phyloP scores from a whole-genome alignment of 2,797 vertebrate species.

The Sparidentex hasta region DNA sequence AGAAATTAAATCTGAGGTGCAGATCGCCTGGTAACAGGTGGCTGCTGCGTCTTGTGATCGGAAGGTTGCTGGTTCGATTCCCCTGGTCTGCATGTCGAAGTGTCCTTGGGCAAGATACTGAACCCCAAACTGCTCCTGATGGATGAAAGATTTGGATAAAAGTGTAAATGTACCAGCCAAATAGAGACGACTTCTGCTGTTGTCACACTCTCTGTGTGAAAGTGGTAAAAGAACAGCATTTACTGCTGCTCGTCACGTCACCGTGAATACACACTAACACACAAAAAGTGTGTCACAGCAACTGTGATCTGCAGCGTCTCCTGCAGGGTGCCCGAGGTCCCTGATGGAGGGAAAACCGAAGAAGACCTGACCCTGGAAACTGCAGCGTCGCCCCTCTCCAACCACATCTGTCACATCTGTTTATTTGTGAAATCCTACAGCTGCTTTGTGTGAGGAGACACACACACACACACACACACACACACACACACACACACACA shows the following conservation, averaged over 20 bases:
- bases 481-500: too few relatives aligned
- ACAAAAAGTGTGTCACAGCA: not conserved
- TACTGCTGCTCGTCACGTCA: not conserved
- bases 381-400: not conserved
- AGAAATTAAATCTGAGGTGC: not conserved
- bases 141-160: too few relatives aligned
- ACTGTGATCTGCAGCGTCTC: slow-evolving; percentile 27
- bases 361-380: not conserved
- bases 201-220: not conserved
- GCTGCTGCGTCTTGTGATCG: too few relatives aligned
- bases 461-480: not conserved
- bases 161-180: too few relatives aligned
- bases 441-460: not conserved
- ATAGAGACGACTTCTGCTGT: too few relatives aligned
- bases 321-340: slow-evolving; percentile 7
- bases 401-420: slow-evolving; percentile 26
- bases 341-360: not conserved
- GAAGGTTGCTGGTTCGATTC: too few relatives aligned
- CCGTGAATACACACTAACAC: not conserved
- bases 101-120: too few relatives aligned
- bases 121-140: too few relatives aligned
- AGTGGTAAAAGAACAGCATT: not conserved
- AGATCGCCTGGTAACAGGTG: too few relatives aligned
- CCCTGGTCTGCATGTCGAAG: too few relatives aligned
- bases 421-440: slow-evolving; percentile 16